Conservation (phyloP, 2,888 invertebrate genomes). For the Euphydryas editha region DNA sequence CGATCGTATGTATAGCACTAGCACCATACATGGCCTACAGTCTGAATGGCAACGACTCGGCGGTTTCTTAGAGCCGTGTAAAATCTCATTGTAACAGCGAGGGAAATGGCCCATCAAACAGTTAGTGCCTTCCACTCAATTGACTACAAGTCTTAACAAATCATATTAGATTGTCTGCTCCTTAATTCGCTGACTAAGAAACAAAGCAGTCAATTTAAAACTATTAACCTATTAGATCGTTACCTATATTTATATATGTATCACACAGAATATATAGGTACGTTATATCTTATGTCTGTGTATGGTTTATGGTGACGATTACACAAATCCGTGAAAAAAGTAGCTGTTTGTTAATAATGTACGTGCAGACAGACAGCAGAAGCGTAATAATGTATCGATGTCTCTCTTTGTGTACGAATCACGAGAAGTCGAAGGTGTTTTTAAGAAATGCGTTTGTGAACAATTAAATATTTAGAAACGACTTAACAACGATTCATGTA, state of each 20-base stretch:
- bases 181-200: slow-evolving; percentile 17
- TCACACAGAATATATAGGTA: no score
- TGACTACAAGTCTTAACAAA: slow-evolving; percentile 21
- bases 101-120: slow-evolving; percentile 49
- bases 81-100: slow-evolving; percentile 20
- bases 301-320: no score
- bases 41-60: slow-evolving; percentile 11
- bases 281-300: no score
- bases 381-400: no score
- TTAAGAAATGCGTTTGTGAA: no score
- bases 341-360: no score
- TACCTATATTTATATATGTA: not conserved
- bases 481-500: no score
- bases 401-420: no score
- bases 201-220: slow-evolving; percentile 19
- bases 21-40: slow-evolving; percentile 6
- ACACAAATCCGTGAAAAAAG: no score
- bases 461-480: no score
- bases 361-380: no score
- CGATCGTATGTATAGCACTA: not conserved
- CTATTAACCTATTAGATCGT: not conserved
- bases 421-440: no score
- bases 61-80: slow-evolving; percentile 4
- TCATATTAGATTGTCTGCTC: slow-evolving; percentile 9
- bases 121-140: slow-evolving; percentile 37